A percentile compares a stretch with the other conserved stretches of the same genome.
These are phyloP conservation scores for Climacteris rufus DNA, from an alignment of 2,113 vertebrate species.

Conservation along the genomic window DNA sequence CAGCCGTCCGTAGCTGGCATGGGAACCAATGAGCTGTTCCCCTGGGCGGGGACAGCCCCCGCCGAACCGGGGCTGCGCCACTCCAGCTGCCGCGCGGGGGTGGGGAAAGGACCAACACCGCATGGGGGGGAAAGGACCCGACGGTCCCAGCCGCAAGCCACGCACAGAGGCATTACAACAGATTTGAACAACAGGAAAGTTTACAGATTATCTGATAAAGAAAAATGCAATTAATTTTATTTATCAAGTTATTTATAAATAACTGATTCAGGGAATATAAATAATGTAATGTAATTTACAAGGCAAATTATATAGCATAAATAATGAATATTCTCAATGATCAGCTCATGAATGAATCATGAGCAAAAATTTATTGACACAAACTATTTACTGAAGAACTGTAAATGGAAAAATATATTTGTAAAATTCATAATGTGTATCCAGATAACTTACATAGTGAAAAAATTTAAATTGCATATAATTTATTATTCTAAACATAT, in stretches of 20 bases:
- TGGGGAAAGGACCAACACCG: too few species aligned
- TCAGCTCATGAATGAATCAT: background rate
- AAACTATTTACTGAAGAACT: background rate
- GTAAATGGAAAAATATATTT: background rate
- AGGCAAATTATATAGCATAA: background rate
- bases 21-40: too few species aligned
- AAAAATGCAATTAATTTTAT: background rate
- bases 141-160: too few species aligned
- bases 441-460: background rate
- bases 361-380: background rate
- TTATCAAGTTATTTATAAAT: background rate
- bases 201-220: background rate
- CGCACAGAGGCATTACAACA: too few species aligned
- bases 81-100: too few species aligned
- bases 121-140: too few species aligned
- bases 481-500: background rate
- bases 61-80: too few species aligned
- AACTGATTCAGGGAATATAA: background rate
- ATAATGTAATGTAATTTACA: background rate
- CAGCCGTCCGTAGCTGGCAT: too few species aligned
- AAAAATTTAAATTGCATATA: background rate
- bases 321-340: slow-evolving; percentile 11
- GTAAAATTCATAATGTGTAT: background rate
- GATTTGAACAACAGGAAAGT: background rate
- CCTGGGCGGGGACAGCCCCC: too few species aligned